Conservation (phyloP, 2,888 invertebrate species). For the Periphyllus acericola region DNA sequence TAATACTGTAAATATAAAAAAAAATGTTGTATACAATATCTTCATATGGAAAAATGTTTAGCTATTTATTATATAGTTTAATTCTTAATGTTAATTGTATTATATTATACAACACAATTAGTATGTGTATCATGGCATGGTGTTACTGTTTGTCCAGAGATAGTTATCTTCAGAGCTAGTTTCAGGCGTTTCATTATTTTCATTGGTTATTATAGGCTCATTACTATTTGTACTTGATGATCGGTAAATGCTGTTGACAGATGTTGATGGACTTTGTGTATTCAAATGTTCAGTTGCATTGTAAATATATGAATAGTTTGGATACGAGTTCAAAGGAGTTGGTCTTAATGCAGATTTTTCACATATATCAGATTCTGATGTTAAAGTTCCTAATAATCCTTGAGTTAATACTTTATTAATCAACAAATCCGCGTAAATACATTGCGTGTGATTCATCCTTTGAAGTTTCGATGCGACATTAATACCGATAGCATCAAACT, state of each 20-base stretch:
- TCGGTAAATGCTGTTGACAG: too few relatives aligned
- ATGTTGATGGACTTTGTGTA: background rate
- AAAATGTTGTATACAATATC: too few relatives aligned
- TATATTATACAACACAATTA: background rate
- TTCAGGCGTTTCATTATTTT: background rate
- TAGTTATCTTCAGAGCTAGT: background rate
- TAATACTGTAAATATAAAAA: too few relatives aligned
- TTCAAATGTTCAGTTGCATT: too few relatives aligned
- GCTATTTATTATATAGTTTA: background rate
- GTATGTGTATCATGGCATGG: background rate
- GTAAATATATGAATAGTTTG: background rate
- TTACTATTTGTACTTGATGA: constrained; percentile 15
- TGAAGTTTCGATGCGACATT: background rate
- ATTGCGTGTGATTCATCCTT: background rate
- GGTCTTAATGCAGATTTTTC: background rate
- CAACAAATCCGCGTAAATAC: background rate
- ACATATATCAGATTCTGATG: background rate
- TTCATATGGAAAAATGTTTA: too few relatives aligned
- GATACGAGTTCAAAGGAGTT: background rate
- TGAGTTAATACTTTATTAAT: background rate
- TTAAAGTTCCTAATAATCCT: background rate
- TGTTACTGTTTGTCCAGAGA: background rate
- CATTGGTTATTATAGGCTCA: background rate
- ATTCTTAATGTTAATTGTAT: background rate
- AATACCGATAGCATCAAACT: background rate